Percentiles rank a stretch among this genome's conserved stretches.
These are phyloP conservation scores for Ophioninae sp. DNA, from an alignment of 2,888 invertebrate species.

Conservation along the genomic window DNA sequence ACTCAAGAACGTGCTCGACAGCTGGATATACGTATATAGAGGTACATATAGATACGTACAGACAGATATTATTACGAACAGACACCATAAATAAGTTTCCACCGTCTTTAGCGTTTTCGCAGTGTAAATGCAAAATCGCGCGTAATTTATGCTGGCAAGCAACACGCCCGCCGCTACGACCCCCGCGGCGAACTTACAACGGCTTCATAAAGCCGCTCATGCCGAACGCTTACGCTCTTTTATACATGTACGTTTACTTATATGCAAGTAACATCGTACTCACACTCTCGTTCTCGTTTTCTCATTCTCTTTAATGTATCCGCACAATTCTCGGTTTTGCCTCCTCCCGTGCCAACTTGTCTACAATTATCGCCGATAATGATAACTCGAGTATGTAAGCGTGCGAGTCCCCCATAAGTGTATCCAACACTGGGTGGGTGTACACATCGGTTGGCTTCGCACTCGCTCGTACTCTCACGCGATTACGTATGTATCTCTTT, in stretches of 20 bases:
- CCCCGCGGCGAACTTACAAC: constrained; percentile 78
- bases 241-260: constrained; percentile 2
- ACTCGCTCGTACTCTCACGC: constrained; percentile 23
- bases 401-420: constrained; percentile 8
- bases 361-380: constrained; percentile 66
- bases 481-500: constrained; percentile 42
- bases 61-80: constrained; percentile 38
- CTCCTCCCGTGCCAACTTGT: constrained; percentile 62
- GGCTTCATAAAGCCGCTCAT: constrained; percentile 76
- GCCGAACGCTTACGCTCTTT: constrained; percentile 60
- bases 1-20: constrained; percentile 18
- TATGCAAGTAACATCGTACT: constrained; percentile 40
- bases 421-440: constrained; percentile 33
- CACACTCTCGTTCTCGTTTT: constrained; percentile 55
- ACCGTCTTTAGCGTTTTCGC: constrained; percentile 72
- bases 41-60: background rate
- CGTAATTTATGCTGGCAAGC: constrained; percentile 79
- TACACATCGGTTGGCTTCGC: background rate
- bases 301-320: constrained; percentile 58
- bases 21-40: background rate
- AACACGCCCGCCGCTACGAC: constrained; percentile 76
- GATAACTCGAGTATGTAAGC: constrained; percentile 62
- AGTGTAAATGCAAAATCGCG: constrained; percentile 78
- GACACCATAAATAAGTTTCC: constrained; percentile 65
- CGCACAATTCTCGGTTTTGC: constrained; percentile 43